Base-by-base conservation (phyloP, 2,113 vertebrate genomes). In the Eubucco bourcierii region DNA sequence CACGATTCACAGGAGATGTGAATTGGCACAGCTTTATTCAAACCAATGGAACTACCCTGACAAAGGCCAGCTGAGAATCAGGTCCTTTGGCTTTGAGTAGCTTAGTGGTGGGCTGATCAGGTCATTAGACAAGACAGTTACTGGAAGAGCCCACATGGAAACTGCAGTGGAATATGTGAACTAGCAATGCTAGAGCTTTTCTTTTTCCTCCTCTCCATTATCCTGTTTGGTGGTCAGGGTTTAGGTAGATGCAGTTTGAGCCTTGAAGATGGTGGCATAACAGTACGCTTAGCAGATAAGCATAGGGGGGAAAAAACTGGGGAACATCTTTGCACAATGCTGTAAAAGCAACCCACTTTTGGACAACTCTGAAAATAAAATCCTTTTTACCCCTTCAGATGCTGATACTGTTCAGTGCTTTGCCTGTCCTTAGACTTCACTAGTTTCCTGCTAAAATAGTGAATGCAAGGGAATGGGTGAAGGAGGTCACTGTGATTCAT, bases 91-190 rank as follows among this genome's bases (percentile, higher is more conserved):
- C 68, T 81, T 95, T 94, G 64, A 94, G 80, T 90, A 89, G 94
- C 88, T 90, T 88, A 79, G 84, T 92, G 92, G 74, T 91, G 84
- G 67, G 56, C 28, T 93, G 88, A 79, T 78, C 86, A 93, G 71
- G 63, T 33, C 25, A 63, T 87, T 93, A 76, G 63, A 93, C 75
- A 84, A 89, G 92, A 80, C 41, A 80, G 34, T 65, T 93, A 81
- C 75, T 60, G 77, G 77, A 84, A 78, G 75, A 61, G 84, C 50
- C 61, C 86, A 7, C 72, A 44, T 61, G 80, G 80, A 71, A 94
- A 61, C 47, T 58, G 50, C 34, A 90, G 64, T 60, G 29, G 63
- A 81, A 61, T 77, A 73, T 73, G 18, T 50, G 59, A 72, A 12
- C 11, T 59, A 53, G 59, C 67, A 75, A 34, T 64, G 39, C 52